Evolutionary conservation across 2,888 invertebrate species (phyloP).

Genomic region (Eupithecia abbreviata): DNA sequence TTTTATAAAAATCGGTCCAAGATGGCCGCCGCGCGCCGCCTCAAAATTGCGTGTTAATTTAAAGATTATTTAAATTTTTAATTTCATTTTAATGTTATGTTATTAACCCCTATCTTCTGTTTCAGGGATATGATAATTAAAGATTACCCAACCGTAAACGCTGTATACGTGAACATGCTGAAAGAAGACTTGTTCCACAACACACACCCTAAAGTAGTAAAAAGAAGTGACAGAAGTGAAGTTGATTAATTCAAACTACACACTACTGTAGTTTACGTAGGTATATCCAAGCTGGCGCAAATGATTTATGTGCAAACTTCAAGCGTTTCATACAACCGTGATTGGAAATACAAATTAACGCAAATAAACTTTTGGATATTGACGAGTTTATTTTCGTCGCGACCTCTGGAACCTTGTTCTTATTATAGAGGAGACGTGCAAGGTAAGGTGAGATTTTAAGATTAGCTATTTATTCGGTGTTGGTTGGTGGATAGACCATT

Average conservation of each 20-base stretch:
- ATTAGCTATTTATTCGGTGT: not conserved
- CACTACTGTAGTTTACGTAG: not conserved
- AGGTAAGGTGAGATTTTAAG: not conserved
- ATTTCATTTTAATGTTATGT: not conserved
- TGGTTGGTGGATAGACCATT: not conserved
- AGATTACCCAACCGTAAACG: slow-evolving; percentile 64
- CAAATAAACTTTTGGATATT: slow-evolving; percentile 32
- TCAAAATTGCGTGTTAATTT: no score
- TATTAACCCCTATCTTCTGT: slow-evolving; percentile 37
- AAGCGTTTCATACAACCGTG: slow-evolving; percentile 28
- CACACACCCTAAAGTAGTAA: slow-evolving; percentile 66
- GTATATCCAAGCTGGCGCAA: slow-evolving; percentile 34
- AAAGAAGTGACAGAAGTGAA: slow-evolving; percentile 34
- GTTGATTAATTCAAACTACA: slow-evolving; percentile 15
- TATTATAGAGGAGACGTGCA: not conserved
- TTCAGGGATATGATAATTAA: slow-evolving; percentile 66
- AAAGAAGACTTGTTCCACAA: slow-evolving; percentile 64
- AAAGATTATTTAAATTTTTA: no score
- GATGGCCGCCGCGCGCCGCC: no score
- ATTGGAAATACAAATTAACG: slow-evolving; percentile 29
- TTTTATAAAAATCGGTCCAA: no score
- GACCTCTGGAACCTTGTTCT: not conserved
- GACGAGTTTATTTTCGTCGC: slow-evolving; percentile 29
- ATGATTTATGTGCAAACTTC: slow-evolving; percentile 35
- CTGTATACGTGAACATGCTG: slow-evolving; percentile 64